Percentiles rank a stretch among this genome's conserved stretches.
Conservation (phyloP, 2,888 invertebrate species). For the Drosophila mimetica region DNA sequence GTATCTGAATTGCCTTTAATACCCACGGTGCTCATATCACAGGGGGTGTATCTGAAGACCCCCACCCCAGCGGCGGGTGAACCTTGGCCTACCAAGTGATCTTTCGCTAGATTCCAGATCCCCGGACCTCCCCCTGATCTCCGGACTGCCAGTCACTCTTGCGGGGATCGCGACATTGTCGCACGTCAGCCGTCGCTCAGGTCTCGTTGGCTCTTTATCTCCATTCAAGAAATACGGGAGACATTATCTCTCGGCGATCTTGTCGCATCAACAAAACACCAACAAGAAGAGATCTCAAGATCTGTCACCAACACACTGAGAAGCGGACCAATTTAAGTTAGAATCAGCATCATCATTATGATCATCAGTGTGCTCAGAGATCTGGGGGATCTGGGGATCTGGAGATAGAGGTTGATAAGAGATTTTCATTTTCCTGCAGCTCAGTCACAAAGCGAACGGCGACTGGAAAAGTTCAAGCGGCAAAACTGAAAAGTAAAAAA, state of each 20-base stretch:
- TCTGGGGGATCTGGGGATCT: slow-evolving; percentile 62
- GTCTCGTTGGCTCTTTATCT: slow-evolving; percentile 47
- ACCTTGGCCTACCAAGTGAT: slow-evolving; percentile 61
- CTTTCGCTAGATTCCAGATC: slow-evolving; percentile 19
- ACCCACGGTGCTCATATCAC: background rate
- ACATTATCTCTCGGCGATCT: slow-evolving; percentile 59
- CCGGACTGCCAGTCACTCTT: slow-evolving; percentile 46
- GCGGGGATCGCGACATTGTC: slow-evolving; percentile 63
- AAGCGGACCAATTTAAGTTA: slow-evolving; percentile 67
- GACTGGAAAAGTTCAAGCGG: slow-evolving; percentile 62
- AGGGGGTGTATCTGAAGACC: background rate
- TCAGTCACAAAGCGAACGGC: slow-evolving; percentile 83
- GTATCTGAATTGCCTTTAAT: background rate
- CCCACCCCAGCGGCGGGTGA: slow-evolving; percentile 34
- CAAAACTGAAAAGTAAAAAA: slow-evolving; percentile 3
- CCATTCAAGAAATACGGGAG: slow-evolving; percentile 54
- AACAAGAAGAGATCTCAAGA: slow-evolving; percentile 41
- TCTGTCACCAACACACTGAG: slow-evolving; percentile 58
- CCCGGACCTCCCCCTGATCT: slow-evolving; percentile 14
- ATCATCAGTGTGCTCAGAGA: slow-evolving; percentile 50
- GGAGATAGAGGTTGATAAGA: slow-evolving; percentile 80
- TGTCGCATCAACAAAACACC: slow-evolving; percentile 41
- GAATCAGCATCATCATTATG: slow-evolving; percentile 52
- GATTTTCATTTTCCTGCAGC: slow-evolving; percentile 52
- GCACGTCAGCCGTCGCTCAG: slow-evolving; percentile 63